A percentile compares a stretch with the other conserved stretches of the same genome.
Conservation (phyloP, 2,888 invertebrate species). For the Oxytorus armatus region DNA sequence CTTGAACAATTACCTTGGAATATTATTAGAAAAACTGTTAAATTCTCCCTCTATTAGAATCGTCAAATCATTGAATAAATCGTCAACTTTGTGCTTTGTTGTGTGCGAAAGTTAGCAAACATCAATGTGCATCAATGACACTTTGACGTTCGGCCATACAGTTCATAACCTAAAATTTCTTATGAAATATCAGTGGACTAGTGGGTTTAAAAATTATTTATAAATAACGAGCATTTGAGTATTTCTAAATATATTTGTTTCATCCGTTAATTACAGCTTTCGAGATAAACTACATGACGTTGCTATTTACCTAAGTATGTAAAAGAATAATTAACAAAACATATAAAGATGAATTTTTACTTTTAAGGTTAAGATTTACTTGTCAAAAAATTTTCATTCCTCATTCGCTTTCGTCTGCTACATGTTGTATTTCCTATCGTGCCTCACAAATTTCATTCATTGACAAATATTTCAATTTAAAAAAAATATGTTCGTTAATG, state of each 20-base stretch:
- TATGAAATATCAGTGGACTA: background rate
- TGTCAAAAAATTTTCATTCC: constrained; percentile 17
- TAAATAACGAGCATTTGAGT: background rate
- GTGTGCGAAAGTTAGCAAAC: constrained; percentile 7
- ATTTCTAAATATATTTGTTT: background rate
- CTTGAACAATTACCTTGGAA: constrained; percentile 21
- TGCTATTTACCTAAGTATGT: constrained; percentile 32
- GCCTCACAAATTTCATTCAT: background rate
- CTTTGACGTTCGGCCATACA: background rate
- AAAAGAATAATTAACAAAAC: constrained; percentile 5
- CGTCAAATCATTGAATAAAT: constrained; percentile 10
- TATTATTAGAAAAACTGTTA: constrained; percentile 1
- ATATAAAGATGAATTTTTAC: background rate
- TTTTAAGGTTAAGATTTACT: constrained; percentile 17
- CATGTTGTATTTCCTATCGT: constrained; percentile 16
- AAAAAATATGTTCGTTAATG: no score
- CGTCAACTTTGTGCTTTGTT: constrained; percentile 4
- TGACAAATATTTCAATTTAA: no score
- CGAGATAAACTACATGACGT: constrained; percentile 26
- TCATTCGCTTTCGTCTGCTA: background rate
- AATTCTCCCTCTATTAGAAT: background rate
- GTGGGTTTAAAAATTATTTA: background rate
- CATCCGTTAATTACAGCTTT: background rate
- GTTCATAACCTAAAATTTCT: constrained; percentile 20
- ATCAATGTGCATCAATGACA: constrained; percentile 6